These are phyloP conservation scores for Euplagia quadripunctaria DNA, from an alignment of 2,888 invertebrate genomes.

Conservation along the genomic window DNA sequence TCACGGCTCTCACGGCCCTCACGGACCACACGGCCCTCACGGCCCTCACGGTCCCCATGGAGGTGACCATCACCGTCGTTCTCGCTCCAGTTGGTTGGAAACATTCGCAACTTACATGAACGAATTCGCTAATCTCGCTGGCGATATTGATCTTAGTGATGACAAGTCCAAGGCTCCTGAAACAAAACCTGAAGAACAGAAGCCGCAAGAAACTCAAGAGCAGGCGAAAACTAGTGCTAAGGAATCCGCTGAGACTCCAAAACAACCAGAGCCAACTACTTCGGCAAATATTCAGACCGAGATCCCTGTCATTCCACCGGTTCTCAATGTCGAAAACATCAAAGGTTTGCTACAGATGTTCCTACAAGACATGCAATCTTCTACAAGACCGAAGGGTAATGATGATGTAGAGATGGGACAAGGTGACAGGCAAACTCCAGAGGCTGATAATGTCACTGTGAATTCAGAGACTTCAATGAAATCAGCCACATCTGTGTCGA, in stretches of 20 bases:
- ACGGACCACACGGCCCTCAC: slow-evolving; percentile 18
- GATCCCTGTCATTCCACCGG: slow-evolving; percentile 2
- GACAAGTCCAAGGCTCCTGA: slow-evolving; percentile 46
- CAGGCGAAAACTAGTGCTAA: slow-evolving; percentile 32
- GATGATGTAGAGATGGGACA: slow-evolving; percentile 64
- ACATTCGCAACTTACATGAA: slow-evolving; percentile 83
- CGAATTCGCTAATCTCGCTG: slow-evolving; percentile 85
- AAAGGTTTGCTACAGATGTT: slow-evolving; percentile 25
- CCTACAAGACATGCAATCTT: slow-evolving; percentile 15
- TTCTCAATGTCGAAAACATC: slow-evolving; percentile 8
- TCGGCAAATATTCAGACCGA: slow-evolving; percentile 29
- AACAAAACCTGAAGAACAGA: slow-evolving; percentile 30
- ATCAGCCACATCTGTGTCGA: slow-evolving; percentile 23
- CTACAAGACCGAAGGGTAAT: slow-evolving; percentile 34
- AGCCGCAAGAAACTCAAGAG: slow-evolving; percentile 34
- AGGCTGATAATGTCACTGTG: slow-evolving; percentile 26
- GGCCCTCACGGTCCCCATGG: slow-evolving; percentile 39
- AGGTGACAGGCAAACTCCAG: slow-evolving; percentile 52
- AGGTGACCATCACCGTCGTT: slow-evolving; percentile 57
- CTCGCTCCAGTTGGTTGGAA: slow-evolving; percentile 79
- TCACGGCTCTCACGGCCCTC: slow-evolving; percentile 19
- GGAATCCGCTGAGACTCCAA: slow-evolving; percentile 30
- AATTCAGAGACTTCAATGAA: slow-evolving; percentile 12
- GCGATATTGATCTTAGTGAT: slow-evolving; percentile 65
- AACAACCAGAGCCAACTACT: slow-evolving; percentile 31